phyloP scores from a whole-genome alignment of 2,797 vertebrate species.

The Epinephelus awoara region DNA sequence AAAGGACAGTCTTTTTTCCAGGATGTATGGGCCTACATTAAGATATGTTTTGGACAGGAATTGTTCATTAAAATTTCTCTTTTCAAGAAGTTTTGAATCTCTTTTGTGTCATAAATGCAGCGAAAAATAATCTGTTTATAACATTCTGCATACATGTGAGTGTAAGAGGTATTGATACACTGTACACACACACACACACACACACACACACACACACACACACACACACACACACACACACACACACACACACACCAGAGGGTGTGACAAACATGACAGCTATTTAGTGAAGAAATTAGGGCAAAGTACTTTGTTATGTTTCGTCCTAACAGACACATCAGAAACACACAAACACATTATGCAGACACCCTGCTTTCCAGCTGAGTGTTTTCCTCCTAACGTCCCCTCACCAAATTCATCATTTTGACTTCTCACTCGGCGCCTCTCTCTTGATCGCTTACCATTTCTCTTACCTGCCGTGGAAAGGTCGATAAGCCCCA shows the following conservation, averaged over 20 bases:
- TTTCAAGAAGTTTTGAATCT: background rate
- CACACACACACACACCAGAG: slow-evolving; percentile 6
- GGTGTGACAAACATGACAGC: slow-evolving; percentile 40
- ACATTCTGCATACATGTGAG: background rate
- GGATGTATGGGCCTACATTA: background rate
- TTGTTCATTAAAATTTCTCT: background rate
- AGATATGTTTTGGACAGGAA: background rate
- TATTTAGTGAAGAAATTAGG: slow-evolving; percentile 41
- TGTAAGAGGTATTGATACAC: slow-evolving; percentile 10
- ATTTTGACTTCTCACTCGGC: slow-evolving; percentile 37
- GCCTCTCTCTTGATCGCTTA: slow-evolving; percentile 36
- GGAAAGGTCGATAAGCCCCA: slow-evolving; percentile 89
- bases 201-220: slow-evolving; percentile 13
- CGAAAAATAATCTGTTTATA: background rate
- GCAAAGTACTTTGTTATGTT: slow-evolving; percentile 42
- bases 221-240: slow-evolving; percentile 25
- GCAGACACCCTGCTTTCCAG: slow-evolving; percentile 16
- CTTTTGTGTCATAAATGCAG: slow-evolving; percentile 15
- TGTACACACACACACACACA: slow-evolving; percentile 1
- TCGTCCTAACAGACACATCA: slow-evolving; percentile 15
- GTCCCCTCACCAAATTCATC: slow-evolving; percentile 42
- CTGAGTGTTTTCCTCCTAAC: slow-evolving; percentile 26
- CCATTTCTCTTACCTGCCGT: slow-evolving; percentile 82
- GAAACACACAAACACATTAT: slow-evolving; percentile 29
- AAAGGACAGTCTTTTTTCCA: background rate